These are phyloP conservation scores for Hemiprocne comata DNA, from an alignment of 2,113 vertebrate genomes.

Conservation along the genomic window DNA sequence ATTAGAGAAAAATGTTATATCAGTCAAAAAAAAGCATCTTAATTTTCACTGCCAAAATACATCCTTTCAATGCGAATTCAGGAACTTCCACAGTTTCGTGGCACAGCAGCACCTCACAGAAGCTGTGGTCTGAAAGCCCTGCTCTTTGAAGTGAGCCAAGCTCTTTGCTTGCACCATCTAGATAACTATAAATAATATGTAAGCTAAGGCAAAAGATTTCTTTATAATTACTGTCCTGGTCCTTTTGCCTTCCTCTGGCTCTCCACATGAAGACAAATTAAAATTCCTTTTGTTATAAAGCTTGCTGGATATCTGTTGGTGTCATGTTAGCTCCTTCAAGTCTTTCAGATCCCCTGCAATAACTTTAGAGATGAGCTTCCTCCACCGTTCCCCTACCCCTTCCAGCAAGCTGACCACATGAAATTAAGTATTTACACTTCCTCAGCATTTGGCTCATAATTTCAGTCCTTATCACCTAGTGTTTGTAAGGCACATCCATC, in stretches of 20 bases:
- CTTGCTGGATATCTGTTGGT: background rate
- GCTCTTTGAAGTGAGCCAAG: background rate
- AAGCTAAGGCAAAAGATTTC: background rate
- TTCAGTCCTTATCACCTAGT: background rate
- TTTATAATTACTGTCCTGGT: background rate
- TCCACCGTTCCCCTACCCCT: background rate
- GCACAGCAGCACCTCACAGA: background rate
- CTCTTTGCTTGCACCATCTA: background rate
- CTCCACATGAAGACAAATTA: background rate
- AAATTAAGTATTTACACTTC: background rate
- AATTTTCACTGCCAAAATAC: background rate
- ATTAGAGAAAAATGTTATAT: background rate
- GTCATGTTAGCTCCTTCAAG: background rate
- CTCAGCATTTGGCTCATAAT: background rate
- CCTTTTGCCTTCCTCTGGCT: background rate
- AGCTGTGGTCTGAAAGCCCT: background rate
- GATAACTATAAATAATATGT: background rate
- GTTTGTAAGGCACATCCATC: no score
- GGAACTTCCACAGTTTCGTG: no score
- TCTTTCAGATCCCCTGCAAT: background rate
- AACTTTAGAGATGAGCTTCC: background rate
- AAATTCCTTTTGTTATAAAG: background rate
- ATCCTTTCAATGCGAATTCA: fast-evolving
- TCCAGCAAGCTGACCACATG: background rate
- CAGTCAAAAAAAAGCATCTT: background rate